Base-by-base conservation (phyloP, 1,140 invertebrate species). In the Notospermus geniculatus region DNA sequence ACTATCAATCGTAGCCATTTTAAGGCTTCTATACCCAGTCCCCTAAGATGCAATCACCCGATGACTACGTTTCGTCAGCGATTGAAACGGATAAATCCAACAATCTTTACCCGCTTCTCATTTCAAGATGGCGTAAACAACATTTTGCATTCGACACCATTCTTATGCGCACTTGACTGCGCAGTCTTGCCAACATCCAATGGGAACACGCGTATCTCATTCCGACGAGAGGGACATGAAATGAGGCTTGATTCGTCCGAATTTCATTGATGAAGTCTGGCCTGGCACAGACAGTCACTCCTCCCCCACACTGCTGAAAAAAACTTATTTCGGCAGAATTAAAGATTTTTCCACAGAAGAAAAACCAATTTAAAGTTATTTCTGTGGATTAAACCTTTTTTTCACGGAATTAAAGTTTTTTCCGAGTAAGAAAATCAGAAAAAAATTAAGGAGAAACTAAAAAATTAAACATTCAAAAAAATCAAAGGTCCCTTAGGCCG, bases 71-170 rank as follows among this genome's bases (percentile, higher is more conserved):
- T 23, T 53, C 17, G 27, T 29, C 59, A 55, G 36, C 28, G 29
- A 30, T 32, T 25, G 19, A 30, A 22, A 54, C 59, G 50, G 53
- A 55, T 54, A 61, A 55, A 50, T 23, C 25, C 46, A 27, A 50
- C 9, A 50, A 23, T 19, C 9, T 50, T 50, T 50, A 23, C 25
- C 46, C n/a, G 25, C 46, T 50, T 50, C 25, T 50, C 46, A 50
- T 58, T 71, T 72, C 71, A 79, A 78, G 74, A 79, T 79, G 77
- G 77, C 77, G 77, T 77, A 74, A 72, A 76, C 76, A 78, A 79
- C 74, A 78, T 72, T 79, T 78, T 79, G 75, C 76, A 79, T 79
- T 75, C 68, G 63, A 66, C 67, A 67, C 66, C 71, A 66, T 63
- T 61, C 62, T 66, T 63, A 63, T 75, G 75, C 74, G 74, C 76